Conservation (phyloP, 2,113 vertebrate species). For the Tupaia tana region DNA sequence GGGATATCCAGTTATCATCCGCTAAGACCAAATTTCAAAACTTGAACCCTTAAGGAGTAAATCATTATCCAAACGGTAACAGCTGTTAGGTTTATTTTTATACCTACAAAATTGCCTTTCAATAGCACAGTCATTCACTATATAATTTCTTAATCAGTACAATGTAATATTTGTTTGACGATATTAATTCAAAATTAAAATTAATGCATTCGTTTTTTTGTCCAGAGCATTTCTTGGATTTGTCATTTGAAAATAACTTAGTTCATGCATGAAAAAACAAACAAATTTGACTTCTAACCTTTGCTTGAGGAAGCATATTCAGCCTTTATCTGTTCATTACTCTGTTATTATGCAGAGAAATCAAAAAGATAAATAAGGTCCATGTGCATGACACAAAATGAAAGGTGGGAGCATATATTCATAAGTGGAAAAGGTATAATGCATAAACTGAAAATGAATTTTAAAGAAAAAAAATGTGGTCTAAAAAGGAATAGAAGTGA, state of each 20-base stretch:
- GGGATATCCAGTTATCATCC: no score
- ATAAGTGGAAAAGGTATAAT: background rate
- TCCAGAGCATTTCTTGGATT: background rate
- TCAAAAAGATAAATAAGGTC: background rate
- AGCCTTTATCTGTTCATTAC: background rate
- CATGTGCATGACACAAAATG: background rate
- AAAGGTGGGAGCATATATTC: background rate
- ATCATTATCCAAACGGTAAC: no score
- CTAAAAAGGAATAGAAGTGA: background rate
- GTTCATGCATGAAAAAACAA: background rate
- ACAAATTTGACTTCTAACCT: background rate
- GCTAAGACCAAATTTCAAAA: no score
- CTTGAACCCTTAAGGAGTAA: no score
- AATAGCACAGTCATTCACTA: background rate
- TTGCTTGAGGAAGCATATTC: background rate
- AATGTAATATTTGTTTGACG: background rate
- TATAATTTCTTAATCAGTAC: constrained; percentile 3
- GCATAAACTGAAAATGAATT: background rate
- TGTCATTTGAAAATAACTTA: background rate
- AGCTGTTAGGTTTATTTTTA: background rate
- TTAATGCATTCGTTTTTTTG: background rate
- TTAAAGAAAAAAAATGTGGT: background rate
- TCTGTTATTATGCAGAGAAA: background rate
- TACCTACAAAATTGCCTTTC: background rate
- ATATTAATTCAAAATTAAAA: constrained; percentile 17